Evolutionary conservation across 2,113 vertebrate genomes (phyloP).

Genomic region (Sialia sialis): DNA sequence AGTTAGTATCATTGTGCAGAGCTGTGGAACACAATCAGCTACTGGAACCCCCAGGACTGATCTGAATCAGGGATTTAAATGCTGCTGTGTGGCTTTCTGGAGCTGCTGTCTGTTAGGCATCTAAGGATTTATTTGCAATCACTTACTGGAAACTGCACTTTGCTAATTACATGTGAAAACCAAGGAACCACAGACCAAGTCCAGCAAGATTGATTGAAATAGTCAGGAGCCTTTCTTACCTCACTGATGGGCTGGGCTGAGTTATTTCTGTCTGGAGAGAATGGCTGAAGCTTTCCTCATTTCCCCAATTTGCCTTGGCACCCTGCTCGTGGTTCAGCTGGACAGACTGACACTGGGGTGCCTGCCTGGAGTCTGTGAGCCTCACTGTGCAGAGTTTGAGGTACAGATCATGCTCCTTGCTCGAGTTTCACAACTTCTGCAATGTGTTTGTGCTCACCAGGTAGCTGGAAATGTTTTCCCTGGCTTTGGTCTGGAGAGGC

Average conservation of each 20-base stretch:
- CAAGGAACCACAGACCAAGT: rapidly evolving
- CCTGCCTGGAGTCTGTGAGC: background rate
- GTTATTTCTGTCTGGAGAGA: background rate
- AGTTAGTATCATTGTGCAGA: rapidly evolving
- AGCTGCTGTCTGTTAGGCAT: background rate
- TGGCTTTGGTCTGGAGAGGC: background rate
- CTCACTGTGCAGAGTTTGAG: background rate
- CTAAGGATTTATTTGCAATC: background rate
- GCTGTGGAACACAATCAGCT: background rate
- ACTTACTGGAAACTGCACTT: background rate
- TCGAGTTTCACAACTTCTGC: background rate
- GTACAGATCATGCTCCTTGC: background rate
- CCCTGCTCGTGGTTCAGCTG: background rate
- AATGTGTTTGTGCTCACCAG: background rate
- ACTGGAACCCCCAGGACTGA: background rate
- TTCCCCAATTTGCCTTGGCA: background rate
- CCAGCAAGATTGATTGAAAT: background rate
- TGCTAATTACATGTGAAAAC: background rate
- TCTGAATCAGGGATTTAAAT: background rate
- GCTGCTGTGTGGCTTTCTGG: background rate
- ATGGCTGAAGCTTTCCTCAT: background rate
- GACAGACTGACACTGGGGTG: background rate
- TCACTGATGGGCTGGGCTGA: background rate
- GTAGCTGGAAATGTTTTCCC: background rate
- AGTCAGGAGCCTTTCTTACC: background rate